These are phyloP conservation scores for Eupristina koningsbergeri DNA, from an alignment of 1,140 invertebrate species.

Conservation along the genomic window DNA sequence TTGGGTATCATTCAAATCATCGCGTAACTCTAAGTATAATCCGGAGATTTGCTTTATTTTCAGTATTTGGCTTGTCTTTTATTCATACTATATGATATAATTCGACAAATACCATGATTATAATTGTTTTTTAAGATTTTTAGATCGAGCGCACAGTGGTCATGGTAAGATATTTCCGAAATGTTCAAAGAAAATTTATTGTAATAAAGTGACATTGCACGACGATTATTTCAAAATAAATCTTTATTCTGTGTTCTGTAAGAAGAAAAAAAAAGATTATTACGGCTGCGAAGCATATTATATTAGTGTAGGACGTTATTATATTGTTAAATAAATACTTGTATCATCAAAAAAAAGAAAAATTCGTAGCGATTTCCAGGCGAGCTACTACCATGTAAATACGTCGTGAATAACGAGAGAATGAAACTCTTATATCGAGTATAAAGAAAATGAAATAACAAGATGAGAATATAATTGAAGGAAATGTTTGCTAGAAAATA, in stretches of 20 bases:
- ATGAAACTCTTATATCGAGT: constrained; percentile 66
- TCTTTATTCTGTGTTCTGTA: constrained; percentile 9
- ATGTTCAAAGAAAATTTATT: constrained; percentile 1
- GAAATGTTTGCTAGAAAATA: constrained; percentile 32
- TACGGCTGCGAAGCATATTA: constrained; percentile 62
- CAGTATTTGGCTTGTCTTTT: constrained; percentile 26
- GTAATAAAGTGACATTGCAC: neutral
- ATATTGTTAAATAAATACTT: constrained; percentile 68
- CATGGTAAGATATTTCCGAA: neutral
- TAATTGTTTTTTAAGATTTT: constrained; percentile 18
- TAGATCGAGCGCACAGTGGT: neutral
- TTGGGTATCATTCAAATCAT: neutral
- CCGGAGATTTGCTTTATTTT: constrained; percentile 30
- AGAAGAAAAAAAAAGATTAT: constrained; percentile 53
- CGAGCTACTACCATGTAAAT: constrained; percentile 68
- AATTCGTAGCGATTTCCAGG: constrained; percentile 61
- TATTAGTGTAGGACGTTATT: constrained; percentile 64
- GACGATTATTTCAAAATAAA: constrained; percentile 27
- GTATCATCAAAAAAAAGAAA: constrained; percentile 62
- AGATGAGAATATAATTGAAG: constrained; percentile 31
- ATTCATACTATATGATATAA: neutral
- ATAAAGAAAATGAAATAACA: constrained; percentile 48
- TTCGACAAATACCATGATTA: neutral
- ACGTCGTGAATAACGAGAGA: constrained; percentile 48
- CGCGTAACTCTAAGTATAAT: neutral